Conservation (phyloP, 2,888 invertebrate genomes). For the Macaria notata region DNA sequence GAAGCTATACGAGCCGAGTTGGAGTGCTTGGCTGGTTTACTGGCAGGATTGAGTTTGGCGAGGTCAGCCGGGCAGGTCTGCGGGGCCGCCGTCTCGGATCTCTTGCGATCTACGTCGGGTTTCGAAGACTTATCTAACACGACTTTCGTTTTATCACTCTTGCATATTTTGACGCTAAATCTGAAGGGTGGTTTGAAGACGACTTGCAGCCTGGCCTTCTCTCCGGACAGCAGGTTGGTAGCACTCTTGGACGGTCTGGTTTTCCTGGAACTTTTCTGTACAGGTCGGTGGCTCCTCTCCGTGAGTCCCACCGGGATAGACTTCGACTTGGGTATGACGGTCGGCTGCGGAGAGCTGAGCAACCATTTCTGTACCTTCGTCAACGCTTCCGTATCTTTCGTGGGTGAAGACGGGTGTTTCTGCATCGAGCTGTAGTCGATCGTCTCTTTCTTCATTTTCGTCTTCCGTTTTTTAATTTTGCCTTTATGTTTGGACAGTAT, state of each 20-base stretch:
- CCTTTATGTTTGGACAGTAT: constrained; percentile 74
- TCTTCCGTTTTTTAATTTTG: constrained; percentile 78
- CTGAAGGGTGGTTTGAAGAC: constrained; percentile 94
- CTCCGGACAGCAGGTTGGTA: constrained; percentile 85
- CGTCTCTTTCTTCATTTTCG: constrained; percentile 86
- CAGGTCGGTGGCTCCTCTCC: constrained; percentile 69
- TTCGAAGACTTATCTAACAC: constrained; percentile 82
- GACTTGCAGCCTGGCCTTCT: constrained; percentile 90
- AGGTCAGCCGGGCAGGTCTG: constrained; percentile 50
- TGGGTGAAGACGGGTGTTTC: constrained; percentile 80
- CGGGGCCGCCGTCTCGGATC: constrained; percentile 53
- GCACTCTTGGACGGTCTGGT: constrained; percentile 86
- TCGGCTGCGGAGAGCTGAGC: constrained; percentile 86
- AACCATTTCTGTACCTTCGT: constrained; percentile 95
- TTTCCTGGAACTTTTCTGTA: constrained; percentile 79
- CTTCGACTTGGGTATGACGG: constrained; percentile 89
- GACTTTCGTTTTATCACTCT: constrained; percentile 86
- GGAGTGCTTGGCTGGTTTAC: constrained; percentile 57
- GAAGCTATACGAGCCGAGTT: constrained; percentile 49
- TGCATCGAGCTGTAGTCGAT: constrained; percentile 90
- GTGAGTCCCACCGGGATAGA: constrained; percentile 90
- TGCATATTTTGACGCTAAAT: constrained; percentile 90
- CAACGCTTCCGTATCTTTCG: constrained; percentile 80
- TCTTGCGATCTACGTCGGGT: constrained; percentile 70
- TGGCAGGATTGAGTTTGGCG: constrained; percentile 53